Evolutionary conservation across 1,140 invertebrate species (phyloP).

Genomic region (Chrysomallon squamiferum): DNA sequence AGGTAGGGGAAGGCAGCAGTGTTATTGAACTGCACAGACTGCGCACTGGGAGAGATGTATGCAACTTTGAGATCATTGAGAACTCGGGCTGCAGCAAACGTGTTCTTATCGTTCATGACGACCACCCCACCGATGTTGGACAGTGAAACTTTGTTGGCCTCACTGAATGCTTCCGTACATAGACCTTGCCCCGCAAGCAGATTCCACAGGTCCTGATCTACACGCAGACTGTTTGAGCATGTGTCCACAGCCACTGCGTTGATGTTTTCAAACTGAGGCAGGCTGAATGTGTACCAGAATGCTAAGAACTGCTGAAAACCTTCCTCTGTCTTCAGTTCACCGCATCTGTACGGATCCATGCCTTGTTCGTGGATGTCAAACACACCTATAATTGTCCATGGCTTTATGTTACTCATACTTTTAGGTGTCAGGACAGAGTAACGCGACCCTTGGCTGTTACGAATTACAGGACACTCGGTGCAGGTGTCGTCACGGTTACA

Average conservation of each 20-base stretch:
- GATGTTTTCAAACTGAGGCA: constrained; percentile 22
- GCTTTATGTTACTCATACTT: not conserved
- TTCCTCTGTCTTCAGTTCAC: constrained; percentile 33
- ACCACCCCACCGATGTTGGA: constrained; percentile 49
- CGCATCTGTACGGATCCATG: constrained; percentile 45
- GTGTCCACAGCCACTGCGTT: constrained; percentile 54
- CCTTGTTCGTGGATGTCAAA: constrained; percentile 46
- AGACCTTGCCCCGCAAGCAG: constrained; percentile 53
- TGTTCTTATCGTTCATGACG: constrained; percentile 39
- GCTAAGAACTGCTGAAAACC: constrained; percentile 40
- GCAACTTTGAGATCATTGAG: constrained; percentile 37
- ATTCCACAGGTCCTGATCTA: constrained; percentile 57
- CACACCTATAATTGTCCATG: constrained; percentile 24
- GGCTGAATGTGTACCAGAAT: constrained; percentile 35
- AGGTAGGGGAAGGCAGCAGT: constrained; percentile 78
- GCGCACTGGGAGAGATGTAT: constrained; percentile 77
- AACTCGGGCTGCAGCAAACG: constrained; percentile 43
- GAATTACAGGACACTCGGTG: constrained; percentile 47
- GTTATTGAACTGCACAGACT: constrained; percentile 74
- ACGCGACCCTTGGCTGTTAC: constrained; percentile 28
- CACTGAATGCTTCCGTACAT: constrained; percentile 37
- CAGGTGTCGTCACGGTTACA: constrained; percentile 49
- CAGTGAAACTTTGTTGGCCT: constrained; percentile 10
- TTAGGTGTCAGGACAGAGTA: constrained; percentile 14
- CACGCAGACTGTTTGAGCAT: constrained; percentile 45